These are phyloP conservation scores for Crotophaga sulcirostris DNA, from an alignment of 2,113 vertebrate genomes.

Conservation along the genomic window DNA sequence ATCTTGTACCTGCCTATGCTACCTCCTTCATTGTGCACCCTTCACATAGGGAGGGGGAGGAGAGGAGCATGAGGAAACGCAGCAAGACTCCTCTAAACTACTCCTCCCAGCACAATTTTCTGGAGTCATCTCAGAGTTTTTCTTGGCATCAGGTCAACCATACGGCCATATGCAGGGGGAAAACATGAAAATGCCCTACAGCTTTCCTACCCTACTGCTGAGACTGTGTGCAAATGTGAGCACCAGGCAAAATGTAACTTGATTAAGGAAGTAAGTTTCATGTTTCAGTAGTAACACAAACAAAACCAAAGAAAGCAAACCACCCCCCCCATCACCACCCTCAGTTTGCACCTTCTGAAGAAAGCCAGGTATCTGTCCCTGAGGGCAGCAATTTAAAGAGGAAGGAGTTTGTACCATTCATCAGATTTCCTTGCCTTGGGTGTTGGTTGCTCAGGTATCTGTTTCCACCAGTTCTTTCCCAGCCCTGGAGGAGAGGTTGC, in stretches of 20 bases:
- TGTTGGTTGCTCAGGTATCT: neutral
- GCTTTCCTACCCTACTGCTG: neutral
- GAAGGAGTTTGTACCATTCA: neutral
- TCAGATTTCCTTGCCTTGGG: neutral
- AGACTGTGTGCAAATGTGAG: neutral
- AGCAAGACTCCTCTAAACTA: neutral
- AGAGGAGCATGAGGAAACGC: neutral
- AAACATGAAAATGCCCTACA: neutral
- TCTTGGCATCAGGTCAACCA: neutral
- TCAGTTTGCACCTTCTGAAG: neutral
- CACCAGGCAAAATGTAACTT: neutral
- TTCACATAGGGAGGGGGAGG: neutral
- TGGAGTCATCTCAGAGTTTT: neutral
- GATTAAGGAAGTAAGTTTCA: neutral
- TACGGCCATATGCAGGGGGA: rapidly evolving
- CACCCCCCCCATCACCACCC: neutral
- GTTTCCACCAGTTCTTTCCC: neutral
- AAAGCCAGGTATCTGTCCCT: neutral
- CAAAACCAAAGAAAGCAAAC: neutral
- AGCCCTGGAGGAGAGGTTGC: neutral
- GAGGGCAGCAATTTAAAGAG: neutral
- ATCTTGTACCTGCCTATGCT: neutral
- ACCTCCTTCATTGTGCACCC: neutral
- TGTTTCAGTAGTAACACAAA: neutral
- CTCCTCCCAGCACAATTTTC: neutral